Evolutionary conservation across 2,113 vertebrate genomes (phyloP).

Genomic region (Passer domesticus): DNA sequence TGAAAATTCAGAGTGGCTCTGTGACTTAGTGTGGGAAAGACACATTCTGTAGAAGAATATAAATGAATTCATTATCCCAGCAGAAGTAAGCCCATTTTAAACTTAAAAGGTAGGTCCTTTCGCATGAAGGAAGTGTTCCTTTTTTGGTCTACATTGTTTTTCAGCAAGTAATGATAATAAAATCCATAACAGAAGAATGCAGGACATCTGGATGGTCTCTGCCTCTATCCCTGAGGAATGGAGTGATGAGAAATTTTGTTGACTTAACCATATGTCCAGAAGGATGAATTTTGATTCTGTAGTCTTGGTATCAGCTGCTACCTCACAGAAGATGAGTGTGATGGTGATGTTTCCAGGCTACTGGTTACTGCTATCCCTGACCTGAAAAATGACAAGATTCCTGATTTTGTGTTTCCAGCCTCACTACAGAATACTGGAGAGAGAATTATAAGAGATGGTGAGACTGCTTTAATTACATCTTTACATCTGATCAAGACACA

Average conservation of each 20-base stretch:
- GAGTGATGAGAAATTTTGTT: neutral
- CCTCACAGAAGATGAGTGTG: neutral
- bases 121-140: neutral
- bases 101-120: neutral
- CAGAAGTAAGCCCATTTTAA: neutral
- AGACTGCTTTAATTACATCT: neutral
- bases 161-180: neutral
- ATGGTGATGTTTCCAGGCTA: neutral
- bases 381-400: neutral
- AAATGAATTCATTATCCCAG: neutral
- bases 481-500: neutral
- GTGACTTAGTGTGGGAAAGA: neutral
- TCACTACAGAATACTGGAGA: neutral
- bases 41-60: neutral
- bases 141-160: neutral
- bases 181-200: neutral
- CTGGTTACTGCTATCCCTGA: neutral
- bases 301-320: neutral
- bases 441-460: neutral
- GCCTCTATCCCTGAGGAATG: neutral
- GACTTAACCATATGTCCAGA: neutral
- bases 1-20: neutral
- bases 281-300: neutral
- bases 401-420: neutral
- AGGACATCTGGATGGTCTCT: neutral